Evolutionary conservation across 2,888 invertebrate species (phyloP).

Genomic region (Leptarthrus brevirostris): DNA sequence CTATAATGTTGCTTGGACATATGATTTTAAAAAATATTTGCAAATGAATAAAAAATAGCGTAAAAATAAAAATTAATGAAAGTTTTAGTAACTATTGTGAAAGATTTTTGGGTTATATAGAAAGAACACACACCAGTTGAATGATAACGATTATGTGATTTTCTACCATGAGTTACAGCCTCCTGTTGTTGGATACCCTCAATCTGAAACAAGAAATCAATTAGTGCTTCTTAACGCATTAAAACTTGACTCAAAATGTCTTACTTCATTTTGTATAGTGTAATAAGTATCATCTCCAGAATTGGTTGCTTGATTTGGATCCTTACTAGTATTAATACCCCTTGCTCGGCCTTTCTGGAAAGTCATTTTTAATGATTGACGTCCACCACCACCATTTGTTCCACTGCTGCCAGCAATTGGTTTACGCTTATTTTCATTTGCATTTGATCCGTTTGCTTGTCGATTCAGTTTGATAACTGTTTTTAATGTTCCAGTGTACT

Average conservation of each 20-base stretch:
- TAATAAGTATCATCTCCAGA: constrained; percentile 70
- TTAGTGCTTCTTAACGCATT: background rate
- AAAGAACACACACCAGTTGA: constrained; percentile 72
- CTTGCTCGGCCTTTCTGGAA: constrained; percentile 77
- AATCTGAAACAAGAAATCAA: constrained; percentile 66
- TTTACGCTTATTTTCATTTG: constrained; percentile 49
- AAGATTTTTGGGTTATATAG: constrained; percentile 28
- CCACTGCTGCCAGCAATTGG: constrained; percentile 46
- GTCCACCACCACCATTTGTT: constrained; percentile 56
- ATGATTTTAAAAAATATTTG: no score
- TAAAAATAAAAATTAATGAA: background rate
- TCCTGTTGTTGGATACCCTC: constrained; percentile 65
- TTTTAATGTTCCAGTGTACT: constrained; percentile 84
- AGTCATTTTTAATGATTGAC: constrained; percentile 82
- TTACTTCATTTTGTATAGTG: constrained; percentile 79
- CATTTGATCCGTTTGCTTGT: constrained; percentile 57
- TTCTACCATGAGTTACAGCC: constrained; percentile 73
- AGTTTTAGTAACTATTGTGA: constrained; percentile 28
- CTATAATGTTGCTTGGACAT: no score
- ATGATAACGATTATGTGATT: constrained; percentile 81
- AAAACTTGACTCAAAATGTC: background rate
- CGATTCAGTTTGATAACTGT: constrained; percentile 84
- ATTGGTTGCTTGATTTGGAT: constrained; percentile 58
- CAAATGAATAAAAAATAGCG: background rate
- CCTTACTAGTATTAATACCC: constrained; percentile 67